Evolutionary conservation across 2,797 vertebrate genomes (phyloP).

Genomic region (Sphaeramia orbicularis): DNA sequence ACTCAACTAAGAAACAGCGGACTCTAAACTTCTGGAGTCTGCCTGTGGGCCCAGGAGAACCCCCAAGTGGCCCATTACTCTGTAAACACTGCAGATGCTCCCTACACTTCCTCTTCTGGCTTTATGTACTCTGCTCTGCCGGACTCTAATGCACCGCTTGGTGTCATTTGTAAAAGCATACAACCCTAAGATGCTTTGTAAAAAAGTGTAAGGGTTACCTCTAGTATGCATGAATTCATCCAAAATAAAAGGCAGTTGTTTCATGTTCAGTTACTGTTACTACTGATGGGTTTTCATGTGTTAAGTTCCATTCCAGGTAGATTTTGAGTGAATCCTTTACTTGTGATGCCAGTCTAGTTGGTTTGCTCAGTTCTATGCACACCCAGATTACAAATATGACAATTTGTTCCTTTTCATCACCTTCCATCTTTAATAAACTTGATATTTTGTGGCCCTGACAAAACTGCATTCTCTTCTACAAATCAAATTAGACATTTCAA

Average conservation of each 20-base stretch:
- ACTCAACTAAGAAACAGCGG: too few species aligned
- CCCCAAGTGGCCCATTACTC: conserved; percentile 12
- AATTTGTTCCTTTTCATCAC: too few species aligned
- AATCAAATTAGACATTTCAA: too few species aligned
- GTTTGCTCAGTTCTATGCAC: neutral
- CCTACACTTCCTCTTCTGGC: neutral
- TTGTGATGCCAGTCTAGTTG: neutral
- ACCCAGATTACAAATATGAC: too few species aligned
- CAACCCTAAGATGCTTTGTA: neutral
- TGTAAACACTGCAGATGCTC: neutral
- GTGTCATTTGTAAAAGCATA: neutral
- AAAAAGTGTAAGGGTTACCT: neutral
- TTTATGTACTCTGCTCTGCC: neutral
- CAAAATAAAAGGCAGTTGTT: neutral
- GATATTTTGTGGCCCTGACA: too few species aligned
- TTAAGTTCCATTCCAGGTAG: neutral
- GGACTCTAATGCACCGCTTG: neutral
- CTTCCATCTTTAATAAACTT: too few species aligned
- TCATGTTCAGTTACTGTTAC: neutral
- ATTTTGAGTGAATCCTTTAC: neutral
- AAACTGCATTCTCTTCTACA: too few species aligned
- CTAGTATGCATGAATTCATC: neutral
- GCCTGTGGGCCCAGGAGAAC: neutral
- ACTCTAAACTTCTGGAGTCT: conserved; percentile 1
- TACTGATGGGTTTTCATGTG: too few species aligned